phyloP scores from a whole-genome alignment of 2,888 invertebrate species.

The Leptinotarsa rubiginosa region DNA sequence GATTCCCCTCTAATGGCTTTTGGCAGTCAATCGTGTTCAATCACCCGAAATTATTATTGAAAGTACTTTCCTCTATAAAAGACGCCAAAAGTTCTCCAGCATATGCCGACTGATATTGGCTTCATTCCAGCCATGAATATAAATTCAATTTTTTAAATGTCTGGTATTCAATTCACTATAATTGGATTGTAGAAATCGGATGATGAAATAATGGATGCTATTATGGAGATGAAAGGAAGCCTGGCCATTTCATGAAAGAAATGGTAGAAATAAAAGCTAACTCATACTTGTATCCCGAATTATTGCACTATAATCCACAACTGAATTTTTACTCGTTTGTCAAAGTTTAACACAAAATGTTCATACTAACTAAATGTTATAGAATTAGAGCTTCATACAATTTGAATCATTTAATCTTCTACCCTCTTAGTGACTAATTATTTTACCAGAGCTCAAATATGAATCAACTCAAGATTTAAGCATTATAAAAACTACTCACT shows the following conservation, averaged over 20 bases:
- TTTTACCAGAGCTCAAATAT: too few relatives aligned
- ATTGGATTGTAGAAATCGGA: background rate
- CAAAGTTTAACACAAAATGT: too few relatives aligned
- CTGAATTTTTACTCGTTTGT: background rate
- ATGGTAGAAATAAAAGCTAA: background rate
- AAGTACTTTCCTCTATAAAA: constrained; percentile 4
- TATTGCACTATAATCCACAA: background rate
- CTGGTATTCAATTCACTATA: constrained; percentile 24
- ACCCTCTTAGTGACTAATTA: too few relatives aligned
- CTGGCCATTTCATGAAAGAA: background rate
- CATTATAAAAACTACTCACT: too few relatives aligned
- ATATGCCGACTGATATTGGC: constrained; percentile 30
- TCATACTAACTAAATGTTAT: too few relatives aligned
- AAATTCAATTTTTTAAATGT: constrained; percentile 23
- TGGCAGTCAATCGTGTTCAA: background rate
- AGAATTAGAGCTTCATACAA: too few relatives aligned
- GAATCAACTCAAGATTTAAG: too few relatives aligned
- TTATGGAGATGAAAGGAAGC: constrained; percentile 20
- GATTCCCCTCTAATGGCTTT: background rate
- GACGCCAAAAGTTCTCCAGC: constrained; percentile 18
- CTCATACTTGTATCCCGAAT: background rate
- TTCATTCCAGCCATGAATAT: constrained; percentile 25
- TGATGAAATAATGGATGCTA: constrained; percentile 6
- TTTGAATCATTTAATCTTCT: too few relatives aligned
- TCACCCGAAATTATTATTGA: background rate